A percentile compares a stretch with the other conserved stretches of the same genome.
Evolutionary conservation across 1,140 invertebrate genomes (phyloP).

Genomic region (Penaeus indicus): DNA sequence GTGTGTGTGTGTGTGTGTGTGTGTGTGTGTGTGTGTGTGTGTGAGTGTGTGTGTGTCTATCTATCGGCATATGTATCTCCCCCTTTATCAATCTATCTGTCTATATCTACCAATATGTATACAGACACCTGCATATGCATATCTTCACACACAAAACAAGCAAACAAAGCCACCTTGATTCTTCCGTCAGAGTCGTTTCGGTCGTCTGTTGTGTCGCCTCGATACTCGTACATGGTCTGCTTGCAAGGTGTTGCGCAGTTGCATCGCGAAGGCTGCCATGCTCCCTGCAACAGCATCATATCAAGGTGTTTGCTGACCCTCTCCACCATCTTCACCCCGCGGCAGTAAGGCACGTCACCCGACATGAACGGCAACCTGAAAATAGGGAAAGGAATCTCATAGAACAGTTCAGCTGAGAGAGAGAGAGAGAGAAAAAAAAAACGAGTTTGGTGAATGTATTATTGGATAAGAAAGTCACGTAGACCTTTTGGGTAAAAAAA

Average conservation of each 20-base stretch:
- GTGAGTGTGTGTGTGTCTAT: not conserved
- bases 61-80: too few relatives aligned
- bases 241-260: not conserved
- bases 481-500: too few relatives aligned
- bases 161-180: conserved; percentile 15
- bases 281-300: not conserved
- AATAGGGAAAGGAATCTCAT: not conserved
- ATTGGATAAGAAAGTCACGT: too few relatives aligned
- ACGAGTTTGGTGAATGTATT: too few relatives aligned
- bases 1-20: not conserved
- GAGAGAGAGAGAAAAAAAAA: too few relatives aligned
- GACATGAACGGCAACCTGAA: conserved; percentile 16
- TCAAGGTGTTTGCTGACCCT: not conserved
- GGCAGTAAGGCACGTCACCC: conserved; percentile 24
- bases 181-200: not conserved
- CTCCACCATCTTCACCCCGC: not conserved
- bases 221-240: conserved; percentile 21
- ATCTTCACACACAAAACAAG: not conserved
- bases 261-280: not conserved
- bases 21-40: not conserved
- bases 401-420: not conserved
- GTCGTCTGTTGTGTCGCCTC: conserved; percentile 42
- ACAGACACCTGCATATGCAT: not conserved
- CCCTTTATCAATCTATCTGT: too few relatives aligned
- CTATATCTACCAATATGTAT: too few relatives aligned